Evolutionary conservation across 2,113 vertebrate genomes (phyloP).

Genomic region (Hepsetus odoe): DNA sequence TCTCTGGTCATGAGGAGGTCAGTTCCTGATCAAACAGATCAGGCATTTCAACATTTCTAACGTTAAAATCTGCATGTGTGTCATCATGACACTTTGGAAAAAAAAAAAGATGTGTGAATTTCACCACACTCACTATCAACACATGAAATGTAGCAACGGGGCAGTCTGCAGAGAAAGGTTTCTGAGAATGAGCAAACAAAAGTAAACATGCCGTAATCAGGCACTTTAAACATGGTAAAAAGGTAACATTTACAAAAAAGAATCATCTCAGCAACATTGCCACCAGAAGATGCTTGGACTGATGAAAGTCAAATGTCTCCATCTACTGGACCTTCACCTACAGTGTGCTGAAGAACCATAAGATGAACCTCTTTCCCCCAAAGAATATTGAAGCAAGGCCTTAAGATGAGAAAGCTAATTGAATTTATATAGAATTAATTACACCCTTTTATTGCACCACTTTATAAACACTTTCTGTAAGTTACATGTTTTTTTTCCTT

Average conservation of each 20-base stretch:
- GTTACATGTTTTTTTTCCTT: too few species aligned
- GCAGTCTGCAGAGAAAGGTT: background rate
- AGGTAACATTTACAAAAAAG: too few species aligned
- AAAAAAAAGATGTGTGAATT: slow-evolving; percentile 7
- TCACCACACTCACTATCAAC: background rate
- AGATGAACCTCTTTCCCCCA: background rate
- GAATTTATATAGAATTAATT: too few species aligned
- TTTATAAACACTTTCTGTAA: too few species aligned
- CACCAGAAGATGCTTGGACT: background rate
- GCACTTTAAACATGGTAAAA: background rate
- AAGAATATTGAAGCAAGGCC: background rate
- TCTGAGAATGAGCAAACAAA: background rate
- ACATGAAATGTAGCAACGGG: background rate
- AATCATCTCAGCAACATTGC: background rate
- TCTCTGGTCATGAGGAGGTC: background rate
- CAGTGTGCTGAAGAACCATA: background rate
- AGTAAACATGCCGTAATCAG: background rate
- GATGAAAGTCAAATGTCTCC: slow-evolving; percentile 1
- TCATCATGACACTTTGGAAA: background rate
- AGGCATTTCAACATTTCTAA: slow-evolving; percentile 5
- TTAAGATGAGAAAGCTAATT: too few species aligned
- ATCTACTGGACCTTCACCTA: background rate
- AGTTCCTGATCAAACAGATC: slow-evolving; percentile 22
- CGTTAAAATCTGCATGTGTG: background rate
- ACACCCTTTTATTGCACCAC: too few species aligned